Evolutionary conservation across 2,113 vertebrate genomes (phyloP).

Genomic region (Erythrocercus mccallii): DNA sequence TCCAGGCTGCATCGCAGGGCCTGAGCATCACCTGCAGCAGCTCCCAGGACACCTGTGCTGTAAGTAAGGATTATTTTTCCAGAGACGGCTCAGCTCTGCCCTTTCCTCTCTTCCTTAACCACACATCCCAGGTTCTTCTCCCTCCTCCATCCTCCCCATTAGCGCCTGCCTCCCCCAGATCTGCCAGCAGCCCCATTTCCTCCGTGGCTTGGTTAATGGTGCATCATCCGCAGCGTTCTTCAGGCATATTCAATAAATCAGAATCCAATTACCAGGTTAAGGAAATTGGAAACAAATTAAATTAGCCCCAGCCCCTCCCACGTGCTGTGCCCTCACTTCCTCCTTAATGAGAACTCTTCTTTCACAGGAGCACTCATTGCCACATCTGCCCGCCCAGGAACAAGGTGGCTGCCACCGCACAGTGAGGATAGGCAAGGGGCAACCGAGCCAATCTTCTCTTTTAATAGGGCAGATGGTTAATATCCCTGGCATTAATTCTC

Average conservation of each 20-base stretch:
- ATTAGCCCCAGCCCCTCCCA: constrained; percentile 67
- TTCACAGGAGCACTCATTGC: background rate
- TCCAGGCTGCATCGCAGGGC: background rate
- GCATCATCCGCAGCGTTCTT: background rate
- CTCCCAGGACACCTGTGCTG: background rate
- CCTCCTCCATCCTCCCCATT: background rate
- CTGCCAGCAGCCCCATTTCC: background rate
- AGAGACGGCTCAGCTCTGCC: background rate
- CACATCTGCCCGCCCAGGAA: background rate
- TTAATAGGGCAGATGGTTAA: constrained; percentile 53
- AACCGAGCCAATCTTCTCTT: background rate
- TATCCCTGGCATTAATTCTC: constrained; percentile 38
- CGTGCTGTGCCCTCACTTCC: constrained; percentile 41
- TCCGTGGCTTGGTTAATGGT: constrained; percentile 44
- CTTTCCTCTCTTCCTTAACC: background rate
- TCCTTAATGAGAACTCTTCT: constrained; percentile 56
- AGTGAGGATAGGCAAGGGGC: background rate
- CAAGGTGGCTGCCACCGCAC: background rate
- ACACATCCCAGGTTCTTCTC: background rate
- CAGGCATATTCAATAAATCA: constrained; percentile 70
- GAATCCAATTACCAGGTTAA: constrained; percentile 70
- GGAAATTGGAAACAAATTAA: constrained; percentile 74
- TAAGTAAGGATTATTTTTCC: background rate
- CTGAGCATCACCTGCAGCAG: background rate
- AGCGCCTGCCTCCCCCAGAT: background rate